Conservation (phyloP, 2,113 vertebrate genomes). For the Tetrao urogallus region DNA sequence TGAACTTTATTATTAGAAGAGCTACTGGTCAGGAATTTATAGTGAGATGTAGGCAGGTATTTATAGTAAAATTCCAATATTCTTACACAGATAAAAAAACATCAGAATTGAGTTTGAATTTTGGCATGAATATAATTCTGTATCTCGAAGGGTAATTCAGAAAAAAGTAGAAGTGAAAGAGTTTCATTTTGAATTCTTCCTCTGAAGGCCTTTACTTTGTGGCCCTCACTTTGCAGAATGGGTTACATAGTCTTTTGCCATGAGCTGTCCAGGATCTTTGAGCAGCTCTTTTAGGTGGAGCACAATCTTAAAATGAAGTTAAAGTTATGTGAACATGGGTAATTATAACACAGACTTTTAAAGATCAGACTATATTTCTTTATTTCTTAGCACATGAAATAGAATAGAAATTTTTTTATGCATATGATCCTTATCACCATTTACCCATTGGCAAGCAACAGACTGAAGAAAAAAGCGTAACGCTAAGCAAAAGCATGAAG, state of each 20-base stretch:
- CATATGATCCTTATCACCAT: not conserved
- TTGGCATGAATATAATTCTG: not conserved
- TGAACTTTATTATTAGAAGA: not conserved
- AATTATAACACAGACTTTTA: not conserved
- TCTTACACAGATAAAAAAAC: not conserved
- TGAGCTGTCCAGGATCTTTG: not conserved
- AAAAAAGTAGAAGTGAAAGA: not conserved
- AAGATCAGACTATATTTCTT: not conserved
- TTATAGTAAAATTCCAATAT: not conserved
- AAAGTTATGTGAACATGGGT: not conserved
- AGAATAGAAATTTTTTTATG: not conserved
- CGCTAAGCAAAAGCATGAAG: not conserved
- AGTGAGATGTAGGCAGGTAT: not conserved
- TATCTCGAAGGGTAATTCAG: not conserved
- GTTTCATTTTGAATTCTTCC: not conserved
- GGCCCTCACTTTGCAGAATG: too few relatives aligned
- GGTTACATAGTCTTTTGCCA: not conserved
- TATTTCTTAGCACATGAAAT: not conserved
- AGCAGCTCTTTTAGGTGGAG: not conserved
- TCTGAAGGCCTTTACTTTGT: not conserved
- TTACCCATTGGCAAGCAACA: not conserved
- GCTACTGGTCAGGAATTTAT: not conserved
- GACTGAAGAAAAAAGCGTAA: not conserved
- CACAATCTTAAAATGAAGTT: not conserved
- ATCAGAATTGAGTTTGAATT: not conserved